These are phyloP conservation scores for Spilogale gracilis DNA, from an alignment of 2,113 vertebrate genomes.

Conservation along the genomic window DNA sequence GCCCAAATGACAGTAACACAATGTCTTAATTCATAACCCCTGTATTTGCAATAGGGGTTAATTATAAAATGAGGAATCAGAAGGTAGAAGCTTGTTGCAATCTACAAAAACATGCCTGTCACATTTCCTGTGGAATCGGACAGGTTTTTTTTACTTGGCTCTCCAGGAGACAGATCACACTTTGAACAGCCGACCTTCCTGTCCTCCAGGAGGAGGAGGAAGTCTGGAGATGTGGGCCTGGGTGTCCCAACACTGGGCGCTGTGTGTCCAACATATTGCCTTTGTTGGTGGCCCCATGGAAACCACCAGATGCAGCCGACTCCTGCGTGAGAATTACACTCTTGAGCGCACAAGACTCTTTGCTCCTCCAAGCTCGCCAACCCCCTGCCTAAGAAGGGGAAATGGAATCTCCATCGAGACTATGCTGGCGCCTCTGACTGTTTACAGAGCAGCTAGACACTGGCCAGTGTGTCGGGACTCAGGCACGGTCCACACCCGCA, in stretches of 20 bases:
- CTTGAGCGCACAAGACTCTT: neutral
- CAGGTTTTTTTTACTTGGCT: neutral
- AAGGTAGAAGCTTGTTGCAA: neutral
- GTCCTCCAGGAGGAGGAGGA: neutral
- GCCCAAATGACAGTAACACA: neutral
- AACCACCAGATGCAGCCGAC: neutral
- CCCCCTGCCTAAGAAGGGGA: neutral
- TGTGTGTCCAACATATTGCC: neutral
- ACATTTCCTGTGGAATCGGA: neutral
- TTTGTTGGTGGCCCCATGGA: neutral
- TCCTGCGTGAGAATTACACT: neutral
- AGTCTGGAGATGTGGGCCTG: neutral
- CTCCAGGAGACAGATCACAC: neutral
- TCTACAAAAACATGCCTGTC: neutral
- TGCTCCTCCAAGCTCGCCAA: neutral
- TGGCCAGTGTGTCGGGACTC: neutral
- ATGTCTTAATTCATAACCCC: neutral
- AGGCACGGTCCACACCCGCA: fast-evolving
- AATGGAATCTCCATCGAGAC: neutral
- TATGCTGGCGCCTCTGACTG: neutral
- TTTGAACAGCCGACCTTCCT: neutral
- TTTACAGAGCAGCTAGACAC: neutral
- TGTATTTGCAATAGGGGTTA: neutral
- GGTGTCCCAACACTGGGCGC: fast-evolving
- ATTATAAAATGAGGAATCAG: neutral